These are phyloP conservation scores for Galeopsomyia nigrocyanea DNA, from an alignment of 2,888 invertebrate species.

Conservation along the genomic window DNA sequence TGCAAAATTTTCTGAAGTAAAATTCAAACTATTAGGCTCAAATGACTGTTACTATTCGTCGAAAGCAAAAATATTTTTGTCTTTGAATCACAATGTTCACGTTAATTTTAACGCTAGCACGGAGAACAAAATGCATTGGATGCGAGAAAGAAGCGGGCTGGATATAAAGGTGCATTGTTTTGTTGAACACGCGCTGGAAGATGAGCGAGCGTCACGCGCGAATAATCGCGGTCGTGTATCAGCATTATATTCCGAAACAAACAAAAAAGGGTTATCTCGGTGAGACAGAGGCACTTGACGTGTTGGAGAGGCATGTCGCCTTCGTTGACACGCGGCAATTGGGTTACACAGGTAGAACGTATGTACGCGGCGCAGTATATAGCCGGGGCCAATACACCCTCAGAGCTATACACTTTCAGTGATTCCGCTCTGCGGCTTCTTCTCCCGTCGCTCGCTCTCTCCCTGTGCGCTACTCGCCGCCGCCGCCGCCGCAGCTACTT, in stretches of 20 bases:
- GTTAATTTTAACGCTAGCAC: too few relatives aligned
- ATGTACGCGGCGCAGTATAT: neutral
- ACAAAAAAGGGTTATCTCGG: conserved; percentile 51
- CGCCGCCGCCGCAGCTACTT: too few relatives aligned
- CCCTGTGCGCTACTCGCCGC: neutral
- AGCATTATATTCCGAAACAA: conserved; percentile 50
- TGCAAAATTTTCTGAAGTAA: too few relatives aligned
- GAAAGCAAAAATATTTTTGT: too few relatives aligned
- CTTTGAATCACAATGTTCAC: too few relatives aligned
- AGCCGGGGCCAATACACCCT: conserved; percentile 8
- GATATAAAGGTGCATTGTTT: conserved; percentile 9
- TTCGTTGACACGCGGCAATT: conserved; percentile 16
- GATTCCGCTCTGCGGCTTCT: conserved; percentile 21
- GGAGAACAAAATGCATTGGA: too few relatives aligned
- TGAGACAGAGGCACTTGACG: conserved; percentile 21
- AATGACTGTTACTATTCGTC: too few relatives aligned
- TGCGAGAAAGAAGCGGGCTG: neutral
- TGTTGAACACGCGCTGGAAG: neutral
- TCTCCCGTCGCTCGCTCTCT: conserved; percentile 1
- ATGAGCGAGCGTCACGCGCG: conserved; percentile 8
- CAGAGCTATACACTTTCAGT: conserved; percentile 8
- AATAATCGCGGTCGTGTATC: conserved; percentile 48
- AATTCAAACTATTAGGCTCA: too few relatives aligned
- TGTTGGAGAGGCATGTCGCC: conserved; percentile 16
- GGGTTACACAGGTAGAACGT: conserved; percentile 19